Conservation (phyloP, 2,113 vertebrate species). For the Procavia capensis region DNA sequence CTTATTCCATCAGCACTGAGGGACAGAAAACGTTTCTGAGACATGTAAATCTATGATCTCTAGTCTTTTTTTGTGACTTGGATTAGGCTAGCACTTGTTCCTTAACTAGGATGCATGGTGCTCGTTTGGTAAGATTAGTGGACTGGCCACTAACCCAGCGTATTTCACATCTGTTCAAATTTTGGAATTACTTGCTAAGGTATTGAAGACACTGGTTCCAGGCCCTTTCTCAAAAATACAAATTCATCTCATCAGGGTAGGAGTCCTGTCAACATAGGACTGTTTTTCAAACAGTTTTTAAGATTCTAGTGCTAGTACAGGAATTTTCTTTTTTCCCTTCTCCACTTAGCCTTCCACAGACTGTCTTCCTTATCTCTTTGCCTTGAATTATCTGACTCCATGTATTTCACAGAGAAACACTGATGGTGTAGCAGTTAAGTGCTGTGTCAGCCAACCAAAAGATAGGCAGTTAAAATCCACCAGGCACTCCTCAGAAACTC, state of each 20-base stretch:
- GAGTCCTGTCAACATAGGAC: background rate
- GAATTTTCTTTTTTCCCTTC: background rate
- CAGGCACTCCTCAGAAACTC: no score
- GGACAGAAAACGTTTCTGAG: background rate
- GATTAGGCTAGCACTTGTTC: background rate
- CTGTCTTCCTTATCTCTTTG: background rate
- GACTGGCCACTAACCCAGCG: background rate
- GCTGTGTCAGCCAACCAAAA: no score
- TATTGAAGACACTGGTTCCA: background rate
- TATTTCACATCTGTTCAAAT: background rate
- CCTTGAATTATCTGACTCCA: background rate
- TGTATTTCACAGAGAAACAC: no score
- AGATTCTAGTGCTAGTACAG: background rate
- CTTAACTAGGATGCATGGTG: background rate
- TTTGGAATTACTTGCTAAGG: background rate
- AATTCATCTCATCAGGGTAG: background rate
- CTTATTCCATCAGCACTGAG: background rate
- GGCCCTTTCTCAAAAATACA: background rate
- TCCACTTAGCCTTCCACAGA: background rate
- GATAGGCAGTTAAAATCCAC: no score
- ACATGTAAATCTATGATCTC: background rate
- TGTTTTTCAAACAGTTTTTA: background rate
- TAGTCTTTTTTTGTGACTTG: background rate
- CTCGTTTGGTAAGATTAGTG: background rate
- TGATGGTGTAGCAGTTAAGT: no score